These are phyloP conservation scores for Diprion similis DNA, from an alignment of 1,140 invertebrate species.

Conservation along the genomic window DNA sequence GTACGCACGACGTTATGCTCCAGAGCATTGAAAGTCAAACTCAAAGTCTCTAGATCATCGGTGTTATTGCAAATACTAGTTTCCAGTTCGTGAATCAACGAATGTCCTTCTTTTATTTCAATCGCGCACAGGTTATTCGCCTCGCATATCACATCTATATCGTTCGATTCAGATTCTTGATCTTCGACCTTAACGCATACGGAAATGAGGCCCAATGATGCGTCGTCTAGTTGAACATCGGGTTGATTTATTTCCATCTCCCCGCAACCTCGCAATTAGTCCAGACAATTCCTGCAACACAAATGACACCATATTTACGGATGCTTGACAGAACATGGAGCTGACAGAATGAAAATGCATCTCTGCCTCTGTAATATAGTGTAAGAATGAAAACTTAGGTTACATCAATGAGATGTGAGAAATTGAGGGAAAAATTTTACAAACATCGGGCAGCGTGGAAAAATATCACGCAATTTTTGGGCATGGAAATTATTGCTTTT, in stretches of 20 bases:
- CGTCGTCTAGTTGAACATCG: slow-evolving; percentile 32
- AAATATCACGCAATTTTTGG: background rate
- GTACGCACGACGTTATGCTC: slow-evolving; percentile 27
- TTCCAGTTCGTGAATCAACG: slow-evolving; percentile 11
- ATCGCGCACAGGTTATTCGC: slow-evolving; percentile 38
- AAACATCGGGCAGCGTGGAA: no score
- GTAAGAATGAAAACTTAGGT: no score
- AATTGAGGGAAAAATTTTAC: no score
- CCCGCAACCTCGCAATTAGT: slow-evolving; percentile 9
- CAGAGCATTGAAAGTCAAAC: slow-evolving; percentile 27
- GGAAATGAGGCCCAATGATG: slow-evolving; percentile 29
- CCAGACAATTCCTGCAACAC: slow-evolving; percentile 25
- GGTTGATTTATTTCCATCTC: slow-evolving; percentile 45
- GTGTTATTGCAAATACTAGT: background rate
- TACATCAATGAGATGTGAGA: no score
- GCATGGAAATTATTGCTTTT: background rate
- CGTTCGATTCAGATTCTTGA: slow-evolving; percentile 31
- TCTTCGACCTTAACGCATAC: slow-evolving; percentile 29
- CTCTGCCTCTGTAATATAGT: no score
- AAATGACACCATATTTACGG: no score
- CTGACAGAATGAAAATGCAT: no score
- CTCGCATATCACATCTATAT: slow-evolving; percentile 34
- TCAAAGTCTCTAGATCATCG: slow-evolving; percentile 17
- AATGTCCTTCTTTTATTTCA: slow-evolving; percentile 33
- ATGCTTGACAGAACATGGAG: no score